phyloP scores from a whole-genome alignment of 1,140 invertebrate genomes.

The Brachionus rubens region DNA sequence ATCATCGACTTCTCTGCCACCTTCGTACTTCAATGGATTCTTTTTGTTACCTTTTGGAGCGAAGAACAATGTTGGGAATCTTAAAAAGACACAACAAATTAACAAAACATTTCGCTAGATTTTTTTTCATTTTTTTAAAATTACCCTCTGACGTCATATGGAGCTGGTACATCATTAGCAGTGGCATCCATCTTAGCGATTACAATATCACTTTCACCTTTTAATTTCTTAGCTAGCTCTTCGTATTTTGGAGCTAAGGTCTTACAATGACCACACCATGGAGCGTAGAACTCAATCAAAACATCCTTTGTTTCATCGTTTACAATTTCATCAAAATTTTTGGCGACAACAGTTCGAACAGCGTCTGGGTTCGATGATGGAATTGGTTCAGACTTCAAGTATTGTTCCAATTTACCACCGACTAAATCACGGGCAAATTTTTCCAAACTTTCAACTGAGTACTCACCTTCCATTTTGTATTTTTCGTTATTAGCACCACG shows the following conservation, averaged over 20 bases:
- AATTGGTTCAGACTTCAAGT: constrained; percentile 89
- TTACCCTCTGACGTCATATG: constrained; percentile 82
- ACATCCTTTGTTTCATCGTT: constrained; percentile 86
- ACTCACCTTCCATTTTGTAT: constrained; percentile 83
- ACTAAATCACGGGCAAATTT: constrained; percentile 82
- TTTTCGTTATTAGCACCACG: constrained; percentile 79
- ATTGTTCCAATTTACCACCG: constrained; percentile 79
- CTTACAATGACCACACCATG: constrained; percentile 97
- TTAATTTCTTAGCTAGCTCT: constrained; percentile 82
- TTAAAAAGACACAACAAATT: not conserved
- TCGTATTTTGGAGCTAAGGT: constrained; percentile 87
- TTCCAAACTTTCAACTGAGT: constrained; percentile 80
- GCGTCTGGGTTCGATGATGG: constrained; percentile 78
- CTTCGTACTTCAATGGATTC: constrained; percentile 84
- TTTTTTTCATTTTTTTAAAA: not conserved
- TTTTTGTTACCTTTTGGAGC: constrained; percentile 77
- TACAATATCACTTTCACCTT: constrained; percentile 74
- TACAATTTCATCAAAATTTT: constrained; percentile 93
- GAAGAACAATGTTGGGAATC: constrained; percentile 95
- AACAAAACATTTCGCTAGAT: not conserved
- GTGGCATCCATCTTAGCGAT: constrained; percentile 98
- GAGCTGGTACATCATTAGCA: constrained; percentile 90
- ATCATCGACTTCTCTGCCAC: constrained; percentile 87
- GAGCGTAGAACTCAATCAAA: constrained; percentile 94
- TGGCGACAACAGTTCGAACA: constrained; percentile 86